Conservation (phyloP, 2,797 vertebrate species). For the Characodon lateralis region DNA sequence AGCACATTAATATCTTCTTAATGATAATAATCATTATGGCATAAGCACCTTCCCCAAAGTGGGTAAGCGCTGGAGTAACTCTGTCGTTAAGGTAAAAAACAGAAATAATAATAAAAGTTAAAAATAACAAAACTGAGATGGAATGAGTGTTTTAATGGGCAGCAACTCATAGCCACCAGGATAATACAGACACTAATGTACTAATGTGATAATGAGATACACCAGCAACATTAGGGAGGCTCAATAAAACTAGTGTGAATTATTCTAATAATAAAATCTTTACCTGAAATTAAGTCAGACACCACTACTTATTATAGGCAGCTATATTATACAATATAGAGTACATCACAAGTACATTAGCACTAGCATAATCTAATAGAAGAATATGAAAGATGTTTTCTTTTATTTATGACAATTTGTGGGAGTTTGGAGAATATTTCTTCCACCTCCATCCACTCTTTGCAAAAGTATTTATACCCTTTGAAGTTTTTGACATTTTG, state of each 20-base stretch:
- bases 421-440: conserved; percentile 5
- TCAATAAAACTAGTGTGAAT: conserved; percentile 63
- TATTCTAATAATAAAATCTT: conserved; percentile 70
- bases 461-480: not conserved
- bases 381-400: conserved; percentile 13
- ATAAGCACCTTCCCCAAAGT: conserved; percentile 99
- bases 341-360: conserved; percentile 18
- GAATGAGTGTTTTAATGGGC: conserved; percentile 80
- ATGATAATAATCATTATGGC: conserved; percentile 99
- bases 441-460: not conserved
- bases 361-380: conserved; percentile 36
- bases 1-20: conserved; percentile 99
- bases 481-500: not conserved
- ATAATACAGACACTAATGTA: conserved; percentile 77
- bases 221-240: conserved; percentile 66
- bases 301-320: conserved; percentile 33
- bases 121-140: conserved; percentile 57
- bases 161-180: conserved; percentile 72
- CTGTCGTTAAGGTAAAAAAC: conserved; percentile 77
- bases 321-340: conserved; percentile 14
- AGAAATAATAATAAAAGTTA: conserved; percentile 30
- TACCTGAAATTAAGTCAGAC: conserved; percentile 59
- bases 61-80: conserved; percentile 83
- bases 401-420: conserved; percentile 19
- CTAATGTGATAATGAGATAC: conserved; percentile 78